Percentiles rank a stretch among this genome's conserved stretches.
These are phyloP conservation scores for Plestiodon gilberti DNA, from an alignment of 2,113 vertebrate species.

Conservation along the genomic window DNA sequence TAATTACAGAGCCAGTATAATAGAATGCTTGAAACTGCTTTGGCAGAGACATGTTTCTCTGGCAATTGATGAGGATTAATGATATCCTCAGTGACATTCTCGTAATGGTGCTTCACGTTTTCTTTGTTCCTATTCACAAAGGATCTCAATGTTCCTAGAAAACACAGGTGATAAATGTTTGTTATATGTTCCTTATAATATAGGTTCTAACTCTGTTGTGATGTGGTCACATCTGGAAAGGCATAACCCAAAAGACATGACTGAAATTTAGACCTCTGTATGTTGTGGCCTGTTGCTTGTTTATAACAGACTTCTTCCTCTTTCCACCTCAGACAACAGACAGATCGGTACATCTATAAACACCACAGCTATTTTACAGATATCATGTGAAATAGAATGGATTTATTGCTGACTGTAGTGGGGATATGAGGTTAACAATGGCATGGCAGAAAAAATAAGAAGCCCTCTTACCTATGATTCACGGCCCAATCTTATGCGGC, in stretches of 20 bases:
- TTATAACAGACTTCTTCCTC: not conserved
- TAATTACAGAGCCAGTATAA: conserved; percentile 40
- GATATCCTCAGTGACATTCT: conserved; percentile 35
- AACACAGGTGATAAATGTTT: conserved; percentile 27
- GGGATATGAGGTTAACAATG: not conserved
- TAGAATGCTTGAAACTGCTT: conserved; percentile 41
- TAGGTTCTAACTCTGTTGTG: not conserved
- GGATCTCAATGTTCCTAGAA: conserved; percentile 13
- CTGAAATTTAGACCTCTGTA: not conserved
- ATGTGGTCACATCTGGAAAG: not conserved
- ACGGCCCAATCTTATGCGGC: not conserved
- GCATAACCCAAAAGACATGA: not conserved
- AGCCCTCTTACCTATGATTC: not conserved
- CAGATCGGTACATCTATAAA: not conserved
- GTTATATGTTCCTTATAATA: not conserved
- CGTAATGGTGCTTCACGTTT: conserved; percentile 23
- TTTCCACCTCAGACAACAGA: not conserved
- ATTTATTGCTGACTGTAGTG: not conserved
- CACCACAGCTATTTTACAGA: not conserved
- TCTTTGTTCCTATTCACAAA: conserved; percentile 32
- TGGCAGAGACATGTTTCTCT: conserved; percentile 39
- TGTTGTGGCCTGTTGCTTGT: not conserved
- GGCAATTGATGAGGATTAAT: conserved; percentile 44
- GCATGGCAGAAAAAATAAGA: not conserved
- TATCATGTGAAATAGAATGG: not conserved